These are phyloP conservation scores for Harpegnathos saltator DNA, from an alignment of 1,140 invertebrate genomes.

Conservation along the genomic window DNA sequence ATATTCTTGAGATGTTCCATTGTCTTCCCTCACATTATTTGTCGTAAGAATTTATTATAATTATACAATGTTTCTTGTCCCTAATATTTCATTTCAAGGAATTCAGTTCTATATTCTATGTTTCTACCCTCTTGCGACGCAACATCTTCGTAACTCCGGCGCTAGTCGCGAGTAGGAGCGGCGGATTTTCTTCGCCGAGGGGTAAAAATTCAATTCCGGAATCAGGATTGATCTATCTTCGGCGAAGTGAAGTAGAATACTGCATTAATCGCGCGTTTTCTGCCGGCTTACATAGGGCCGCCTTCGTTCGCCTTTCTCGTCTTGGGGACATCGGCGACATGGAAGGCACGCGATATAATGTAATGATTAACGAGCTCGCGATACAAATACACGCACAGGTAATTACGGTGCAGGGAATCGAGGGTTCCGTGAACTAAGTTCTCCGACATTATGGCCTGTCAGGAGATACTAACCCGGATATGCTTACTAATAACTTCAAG, in stretches of 20 bases:
- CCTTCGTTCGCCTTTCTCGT: slow-evolving; percentile 5
- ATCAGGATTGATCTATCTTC: slow-evolving; percentile 47
- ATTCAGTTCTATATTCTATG: neutral
- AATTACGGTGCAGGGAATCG: slow-evolving; percentile 59
- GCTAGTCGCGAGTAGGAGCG: neutral
- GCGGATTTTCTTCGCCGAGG: neutral
- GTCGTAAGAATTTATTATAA: neutral
- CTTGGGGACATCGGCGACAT: slow-evolving; percentile 73
- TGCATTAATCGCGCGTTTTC: slow-evolving; percentile 52
- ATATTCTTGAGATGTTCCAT: slow-evolving; percentile 17
- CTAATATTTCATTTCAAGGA: slow-evolving; percentile 29
- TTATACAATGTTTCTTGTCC: slow-evolving; percentile 18
- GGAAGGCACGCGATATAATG: slow-evolving; percentile 70
- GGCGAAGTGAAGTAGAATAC: neutral
- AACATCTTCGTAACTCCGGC: slow-evolving; percentile 72
- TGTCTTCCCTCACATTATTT: neutral
- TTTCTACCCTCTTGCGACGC: slow-evolving; percentile 79
- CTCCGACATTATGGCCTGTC: slow-evolving; percentile 17
- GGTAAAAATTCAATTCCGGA: neutral
- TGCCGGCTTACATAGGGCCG: slow-evolving; percentile 30
- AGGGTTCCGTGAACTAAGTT: slow-evolving; percentile 33
- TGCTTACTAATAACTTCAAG: neutral
- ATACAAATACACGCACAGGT: slow-evolving; percentile 65
- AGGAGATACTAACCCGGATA: slow-evolving; percentile 53
- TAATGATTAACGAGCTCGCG: slow-evolving; percentile 64